Evolutionary conservation across 2,113 vertebrate species (phyloP).

Genomic region (Semicossyphus pulcher): DNA sequence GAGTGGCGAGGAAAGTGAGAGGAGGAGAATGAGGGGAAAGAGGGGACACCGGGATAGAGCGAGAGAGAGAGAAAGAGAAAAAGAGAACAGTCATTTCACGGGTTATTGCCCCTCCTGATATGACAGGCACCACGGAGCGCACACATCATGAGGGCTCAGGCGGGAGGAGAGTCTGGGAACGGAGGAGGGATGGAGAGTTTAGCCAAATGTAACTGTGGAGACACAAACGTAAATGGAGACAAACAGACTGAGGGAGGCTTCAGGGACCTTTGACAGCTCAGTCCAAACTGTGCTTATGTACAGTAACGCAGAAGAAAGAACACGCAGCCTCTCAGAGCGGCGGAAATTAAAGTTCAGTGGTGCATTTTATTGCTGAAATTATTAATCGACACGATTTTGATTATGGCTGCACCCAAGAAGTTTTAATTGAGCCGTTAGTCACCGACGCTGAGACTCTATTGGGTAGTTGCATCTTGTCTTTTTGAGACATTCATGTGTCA

Average conservation of each 20-base stretch:
- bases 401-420: too few relatives aligned
- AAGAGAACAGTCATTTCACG: conserved; percentile 79
- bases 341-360: too few relatives aligned
- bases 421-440: too few relatives aligned
- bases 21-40: conserved; percentile 39
- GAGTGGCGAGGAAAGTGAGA: conserved; percentile 46
- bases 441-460: too few relatives aligned
- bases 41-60: conserved; percentile 46
- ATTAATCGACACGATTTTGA: too few relatives aligned
- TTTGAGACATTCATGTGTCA: too few relatives aligned
- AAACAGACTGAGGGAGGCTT: conserved; percentile 7
- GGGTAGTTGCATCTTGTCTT: too few relatives aligned
- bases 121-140: conserved; percentile 74
- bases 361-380: too few relatives aligned
- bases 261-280: conserved; percentile 19
- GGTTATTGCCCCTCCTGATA: conserved; percentile 78
- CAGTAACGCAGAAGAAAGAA: background rate
- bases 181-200: conserved; percentile 35
- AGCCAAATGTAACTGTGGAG: conserved; percentile 23
- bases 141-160: conserved; percentile 59
- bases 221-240: conserved; percentile 38
- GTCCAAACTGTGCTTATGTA: background rate
- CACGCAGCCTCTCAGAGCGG: too few relatives aligned
- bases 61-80: conserved; percentile 39
- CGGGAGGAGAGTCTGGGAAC: conserved; percentile 16